Percentiles rank a stretch among this genome's conserved stretches.
These are phyloP conservation scores for Trogon surrucura DNA, from an alignment of 2,113 vertebrate species.

Conservation along the genomic window DNA sequence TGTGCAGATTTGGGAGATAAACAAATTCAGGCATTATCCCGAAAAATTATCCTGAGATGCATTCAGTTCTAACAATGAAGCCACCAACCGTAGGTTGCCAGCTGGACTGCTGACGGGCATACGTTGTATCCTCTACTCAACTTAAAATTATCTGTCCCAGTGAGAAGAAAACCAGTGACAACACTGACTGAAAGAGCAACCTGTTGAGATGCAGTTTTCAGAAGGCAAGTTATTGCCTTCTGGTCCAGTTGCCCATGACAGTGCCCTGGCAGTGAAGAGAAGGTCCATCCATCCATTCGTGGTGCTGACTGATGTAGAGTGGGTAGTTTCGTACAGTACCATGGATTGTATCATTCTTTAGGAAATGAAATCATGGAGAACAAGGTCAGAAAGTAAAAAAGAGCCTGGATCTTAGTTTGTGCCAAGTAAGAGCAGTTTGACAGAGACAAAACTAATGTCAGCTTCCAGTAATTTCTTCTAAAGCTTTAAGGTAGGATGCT, in stretches of 20 bases:
- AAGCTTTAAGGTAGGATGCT: background rate
- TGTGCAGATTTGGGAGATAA: background rate
- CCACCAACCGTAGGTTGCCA: background rate
- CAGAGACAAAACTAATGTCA: background rate
- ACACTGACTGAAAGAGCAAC: background rate
- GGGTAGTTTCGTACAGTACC: background rate
- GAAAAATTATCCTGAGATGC: background rate
- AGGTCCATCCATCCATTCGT: accelerated
- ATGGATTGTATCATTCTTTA: background rate
- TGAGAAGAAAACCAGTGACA: background rate
- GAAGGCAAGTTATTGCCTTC: background rate
- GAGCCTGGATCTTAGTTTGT: background rate
- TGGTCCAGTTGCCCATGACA: background rate
- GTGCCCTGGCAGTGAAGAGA: background rate
- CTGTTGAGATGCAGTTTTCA: background rate
- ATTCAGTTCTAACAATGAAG: background rate
- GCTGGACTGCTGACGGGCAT: background rate
- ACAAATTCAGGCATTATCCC: background rate
- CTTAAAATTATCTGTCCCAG: background rate
- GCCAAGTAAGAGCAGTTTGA: background rate
- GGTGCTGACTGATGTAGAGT: accelerated
- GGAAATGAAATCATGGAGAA: background rate
- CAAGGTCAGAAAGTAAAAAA: background rate
- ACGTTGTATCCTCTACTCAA: background rate
- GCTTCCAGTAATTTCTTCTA: background rate